phyloP scores from a whole-genome alignment of 2,113 vertebrate species.

The Ploceus nigricollis region DNA sequence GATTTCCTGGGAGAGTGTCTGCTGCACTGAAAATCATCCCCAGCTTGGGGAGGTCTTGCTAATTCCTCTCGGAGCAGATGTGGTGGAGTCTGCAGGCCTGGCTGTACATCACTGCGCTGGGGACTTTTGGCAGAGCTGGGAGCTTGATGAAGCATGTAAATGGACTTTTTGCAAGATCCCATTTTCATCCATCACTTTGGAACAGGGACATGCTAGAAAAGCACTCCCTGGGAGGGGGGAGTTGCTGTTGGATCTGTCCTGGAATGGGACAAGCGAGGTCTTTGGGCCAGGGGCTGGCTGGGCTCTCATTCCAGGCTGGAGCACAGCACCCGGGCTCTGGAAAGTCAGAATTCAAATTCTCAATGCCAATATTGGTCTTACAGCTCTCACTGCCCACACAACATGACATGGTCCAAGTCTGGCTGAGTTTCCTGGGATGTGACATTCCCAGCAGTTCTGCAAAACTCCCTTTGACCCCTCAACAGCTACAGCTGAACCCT shows the following conservation, averaged over 20 bases:
- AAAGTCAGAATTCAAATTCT: neutral
- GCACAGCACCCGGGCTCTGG: neutral
- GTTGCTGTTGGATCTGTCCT: neutral
- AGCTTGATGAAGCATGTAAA: slow-evolving; percentile 52
- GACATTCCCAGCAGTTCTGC: neutral
- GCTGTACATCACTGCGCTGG: slow-evolving; percentile 1
- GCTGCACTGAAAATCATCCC: slow-evolving; percentile 11
- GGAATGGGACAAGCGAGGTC: neutral
- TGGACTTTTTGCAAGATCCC: slow-evolving; percentile 6
- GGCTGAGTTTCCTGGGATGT: neutral
- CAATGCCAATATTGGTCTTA: fast-evolving
- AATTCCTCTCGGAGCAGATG: slow-evolving; percentile 42
- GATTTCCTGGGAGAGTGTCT: slow-evolving; percentile 26
- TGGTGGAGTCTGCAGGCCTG: slow-evolving; percentile 18
- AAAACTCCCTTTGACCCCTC: neutral
- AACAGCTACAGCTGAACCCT: neutral
- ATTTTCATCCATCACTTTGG: slow-evolving; percentile 26
- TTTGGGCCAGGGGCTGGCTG: neutral
- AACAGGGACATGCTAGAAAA: neutral
- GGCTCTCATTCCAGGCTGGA: neutral
- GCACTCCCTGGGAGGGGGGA: neutral
- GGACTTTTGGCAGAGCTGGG: neutral
- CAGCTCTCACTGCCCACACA: neutral
- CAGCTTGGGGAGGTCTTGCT: neutral
- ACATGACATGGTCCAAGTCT: too few species aligned